phyloP scores from a whole-genome alignment of 1,140 invertebrate species.

The Leptonema lineaticorne region DNA sequence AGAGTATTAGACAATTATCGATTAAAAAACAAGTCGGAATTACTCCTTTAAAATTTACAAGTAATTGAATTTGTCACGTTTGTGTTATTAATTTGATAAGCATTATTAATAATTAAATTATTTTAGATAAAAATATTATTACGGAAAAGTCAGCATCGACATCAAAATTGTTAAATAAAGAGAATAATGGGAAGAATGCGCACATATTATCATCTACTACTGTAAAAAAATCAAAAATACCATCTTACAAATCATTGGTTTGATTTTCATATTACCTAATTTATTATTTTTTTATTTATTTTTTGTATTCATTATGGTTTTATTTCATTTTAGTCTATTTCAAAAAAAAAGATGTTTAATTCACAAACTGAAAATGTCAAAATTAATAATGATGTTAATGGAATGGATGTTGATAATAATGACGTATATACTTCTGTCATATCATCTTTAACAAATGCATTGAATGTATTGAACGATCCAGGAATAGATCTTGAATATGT shows the following conservation, averaged over 20 bases:
- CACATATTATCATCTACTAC: too few relatives aligned
- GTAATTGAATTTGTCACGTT: too few relatives aligned
- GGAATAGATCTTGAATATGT: conserved; percentile 18
- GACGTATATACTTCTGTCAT: background rate
- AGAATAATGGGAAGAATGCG: too few relatives aligned
- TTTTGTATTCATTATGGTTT: background rate
- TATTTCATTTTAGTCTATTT: background rate
- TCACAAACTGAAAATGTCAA: background rate
- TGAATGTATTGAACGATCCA: conserved; percentile 30
- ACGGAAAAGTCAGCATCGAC: too few relatives aligned
- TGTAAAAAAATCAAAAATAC: too few relatives aligned
- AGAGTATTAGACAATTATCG: background rate
- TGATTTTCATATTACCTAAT: background rate
- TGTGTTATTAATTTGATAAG: too few relatives aligned
- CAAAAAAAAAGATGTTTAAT: background rate
- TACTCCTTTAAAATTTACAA: background rate
- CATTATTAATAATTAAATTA: too few relatives aligned
- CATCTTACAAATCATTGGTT: too few relatives aligned
- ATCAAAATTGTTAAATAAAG: too few relatives aligned
- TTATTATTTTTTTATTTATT: background rate
- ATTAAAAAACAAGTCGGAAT: background rate
- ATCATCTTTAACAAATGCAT: conserved; percentile 19
- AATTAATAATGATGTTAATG: background rate
- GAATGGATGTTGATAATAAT: background rate
- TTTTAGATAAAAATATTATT: too few relatives aligned